Base-by-base conservation (phyloP, 2,113 vertebrate genomes). In the Oncorhynchus masou region DNA sequence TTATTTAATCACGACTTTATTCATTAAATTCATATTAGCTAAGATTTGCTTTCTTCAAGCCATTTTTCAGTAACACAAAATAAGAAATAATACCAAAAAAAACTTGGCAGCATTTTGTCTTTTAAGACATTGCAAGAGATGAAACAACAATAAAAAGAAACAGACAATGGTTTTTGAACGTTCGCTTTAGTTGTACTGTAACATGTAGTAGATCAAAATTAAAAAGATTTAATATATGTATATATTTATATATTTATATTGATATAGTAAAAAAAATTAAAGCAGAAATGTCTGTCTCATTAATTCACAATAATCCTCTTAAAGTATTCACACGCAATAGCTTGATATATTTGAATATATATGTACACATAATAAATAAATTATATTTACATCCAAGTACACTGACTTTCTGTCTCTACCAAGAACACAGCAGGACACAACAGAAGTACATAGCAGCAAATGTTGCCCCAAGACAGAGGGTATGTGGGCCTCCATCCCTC, bases 321-420 rank as follows among this genome's bases (percentile, higher is more conserved):
- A 85, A 88, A 85, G 83, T 88, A 88, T 88, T 85, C 87, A 88
- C 87, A 85, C 84, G 79, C 84, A 85, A 83, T 86, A 88, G 81
- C 83, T 86, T 84, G 70, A 84, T 85, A 85, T 87, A 87, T 85
- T 85, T 84, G 84, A 78, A 83, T 86, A 86, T 80, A 82, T 86
- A 84, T 88, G 78, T 88, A 84, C 87, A 86, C 89, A 70, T 70
- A 70, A 91, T 83, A 87, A 77, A 77, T 84, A 89, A 84, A 90
- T 87, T 74, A 85, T 89, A 76, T 89, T 92, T 90, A 93, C 91
- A 92, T 83, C 90, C 88, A 89, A 79, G 78, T 80, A 86, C 88
- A 84, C 88, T 88, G 84, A 82, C 84, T 78, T 67, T 91, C 76
- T 27, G 16, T 85, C 82, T 87, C 72, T 83, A 88, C 80, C 76